These are phyloP conservation scores for Drosophila neotestacea DNA, from an alignment of 2,888 invertebrate species.

Conservation along the genomic window DNA sequence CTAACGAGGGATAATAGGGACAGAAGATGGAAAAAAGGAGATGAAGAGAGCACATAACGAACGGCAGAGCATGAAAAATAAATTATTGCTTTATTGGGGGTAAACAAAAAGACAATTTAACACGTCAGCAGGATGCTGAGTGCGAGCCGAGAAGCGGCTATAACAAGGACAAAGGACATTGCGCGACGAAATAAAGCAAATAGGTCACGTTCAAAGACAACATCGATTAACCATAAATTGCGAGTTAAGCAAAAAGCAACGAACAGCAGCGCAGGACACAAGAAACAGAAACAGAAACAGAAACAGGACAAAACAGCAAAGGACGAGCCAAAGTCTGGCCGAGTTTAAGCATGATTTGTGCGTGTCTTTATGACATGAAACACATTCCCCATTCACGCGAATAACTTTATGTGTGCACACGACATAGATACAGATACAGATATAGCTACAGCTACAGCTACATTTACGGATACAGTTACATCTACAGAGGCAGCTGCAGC, in stretches of 20 bases:
- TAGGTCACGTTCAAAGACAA: constrained; percentile 82
- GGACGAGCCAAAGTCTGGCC: constrained; percentile 38
- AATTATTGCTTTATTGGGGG: constrained; percentile 80
- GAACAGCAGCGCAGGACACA: constrained; percentile 42
- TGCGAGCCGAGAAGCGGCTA: constrained; percentile 50
- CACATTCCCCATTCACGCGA: constrained; percentile 61
- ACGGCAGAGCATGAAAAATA: constrained; percentile 79
- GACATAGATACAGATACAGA: constrained; percentile 19
- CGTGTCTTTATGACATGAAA: constrained; percentile 78
- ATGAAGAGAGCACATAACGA: constrained; percentile 45
- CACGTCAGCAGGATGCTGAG: constrained; percentile 79
- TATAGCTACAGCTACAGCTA: constrained; percentile 21
- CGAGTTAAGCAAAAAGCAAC: constrained; percentile 81
- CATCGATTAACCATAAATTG: constrained; percentile 84
- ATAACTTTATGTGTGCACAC: constrained; percentile 55
- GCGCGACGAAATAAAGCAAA: constrained; percentile 75
- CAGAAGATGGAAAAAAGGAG: neutral
- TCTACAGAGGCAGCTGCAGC: constrained; percentile 33
- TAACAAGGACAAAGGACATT: constrained; percentile 46
- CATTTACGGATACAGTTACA: constrained; percentile 33
- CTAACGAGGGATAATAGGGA: constrained; percentile 37
- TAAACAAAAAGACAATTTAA: constrained; percentile 81
- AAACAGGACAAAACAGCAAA: neutral
- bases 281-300: constrained; percentile 13
- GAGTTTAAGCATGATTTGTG: constrained; percentile 80